phyloP scores from a whole-genome alignment of 2,113 vertebrate species.

The Aleadryas rufinucha region DNA sequence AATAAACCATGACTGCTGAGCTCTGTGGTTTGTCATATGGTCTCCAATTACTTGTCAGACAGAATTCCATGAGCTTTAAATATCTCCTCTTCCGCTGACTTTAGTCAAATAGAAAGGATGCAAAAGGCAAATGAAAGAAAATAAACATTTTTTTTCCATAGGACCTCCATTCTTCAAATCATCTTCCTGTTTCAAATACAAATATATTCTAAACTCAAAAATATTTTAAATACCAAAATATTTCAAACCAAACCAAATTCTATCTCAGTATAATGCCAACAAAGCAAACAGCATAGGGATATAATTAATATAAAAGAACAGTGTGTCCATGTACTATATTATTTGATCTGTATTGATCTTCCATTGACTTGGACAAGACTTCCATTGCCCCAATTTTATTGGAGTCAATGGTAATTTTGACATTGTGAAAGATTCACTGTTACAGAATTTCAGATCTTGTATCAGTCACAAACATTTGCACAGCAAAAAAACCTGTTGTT shows the following conservation, averaged over 20 bases:
- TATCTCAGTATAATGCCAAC: background rate
- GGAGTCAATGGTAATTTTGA: background rate
- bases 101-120: background rate
- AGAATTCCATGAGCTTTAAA: background rate
- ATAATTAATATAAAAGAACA: background rate
- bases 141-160: background rate
- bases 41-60: background rate
- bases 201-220: background rate
- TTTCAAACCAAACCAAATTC: background rate
- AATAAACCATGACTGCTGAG: background rate
- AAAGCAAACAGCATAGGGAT: background rate
- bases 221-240: background rate
- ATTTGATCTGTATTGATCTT: background rate
- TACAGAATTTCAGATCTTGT: background rate
- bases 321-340: background rate
- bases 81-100: background rate
- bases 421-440: background rate
- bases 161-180: background rate
- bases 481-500: background rate
- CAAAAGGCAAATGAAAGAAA: background rate
- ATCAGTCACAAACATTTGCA: background rate
- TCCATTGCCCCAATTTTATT: background rate
- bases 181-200: background rate
- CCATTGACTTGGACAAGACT: background rate
- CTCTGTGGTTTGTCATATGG: background rate